phyloP scores from a whole-genome alignment of 2,888 invertebrate species.

The Atrina japonica region DNA sequence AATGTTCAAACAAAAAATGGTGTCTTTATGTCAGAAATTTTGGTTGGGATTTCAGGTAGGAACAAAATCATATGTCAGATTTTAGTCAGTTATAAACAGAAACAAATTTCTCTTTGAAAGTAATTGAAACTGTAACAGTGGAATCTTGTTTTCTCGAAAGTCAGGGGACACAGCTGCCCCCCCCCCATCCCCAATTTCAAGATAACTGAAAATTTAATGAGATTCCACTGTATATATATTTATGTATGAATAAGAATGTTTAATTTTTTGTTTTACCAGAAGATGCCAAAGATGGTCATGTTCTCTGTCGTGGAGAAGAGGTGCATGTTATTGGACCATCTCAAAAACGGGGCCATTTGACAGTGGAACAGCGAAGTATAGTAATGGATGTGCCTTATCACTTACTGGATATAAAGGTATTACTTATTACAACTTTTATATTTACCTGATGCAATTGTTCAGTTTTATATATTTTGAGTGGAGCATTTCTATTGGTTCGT shows the following conservation, averaged over 20 bases:
- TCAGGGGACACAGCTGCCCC: too few relatives aligned
- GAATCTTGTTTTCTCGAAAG: too few relatives aligned
- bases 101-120: too few relatives aligned
- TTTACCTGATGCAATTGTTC: background rate
- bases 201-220: too few relatives aligned
- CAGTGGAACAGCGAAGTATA: slow-evolving; percentile 90
- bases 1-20: too few relatives aligned
- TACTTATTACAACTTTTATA: background rate
- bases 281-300: slow-evolving; percentile 82
- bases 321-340: slow-evolving; percentile 95
- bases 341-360: slow-evolving; percentile 90
- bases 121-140: too few relatives aligned
- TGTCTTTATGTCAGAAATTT: too few relatives aligned
- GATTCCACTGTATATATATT: background rate
- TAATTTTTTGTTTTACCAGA: slow-evolving; percentile 72
- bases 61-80: too few relatives aligned
- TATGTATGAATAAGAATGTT: background rate
- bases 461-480: background rate
- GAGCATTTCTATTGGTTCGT: background rate
- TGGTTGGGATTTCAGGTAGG: too few relatives aligned
- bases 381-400: slow-evolving; percentile 91
- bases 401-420: slow-evolving; percentile 86
- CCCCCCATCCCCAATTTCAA: too few relatives aligned
- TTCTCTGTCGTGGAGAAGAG: slow-evolving; percentile 86
- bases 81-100: too few relatives aligned